phyloP scores from a whole-genome alignment of 2,888 invertebrate genomes.

The Eupithecia dodoneata region DNA sequence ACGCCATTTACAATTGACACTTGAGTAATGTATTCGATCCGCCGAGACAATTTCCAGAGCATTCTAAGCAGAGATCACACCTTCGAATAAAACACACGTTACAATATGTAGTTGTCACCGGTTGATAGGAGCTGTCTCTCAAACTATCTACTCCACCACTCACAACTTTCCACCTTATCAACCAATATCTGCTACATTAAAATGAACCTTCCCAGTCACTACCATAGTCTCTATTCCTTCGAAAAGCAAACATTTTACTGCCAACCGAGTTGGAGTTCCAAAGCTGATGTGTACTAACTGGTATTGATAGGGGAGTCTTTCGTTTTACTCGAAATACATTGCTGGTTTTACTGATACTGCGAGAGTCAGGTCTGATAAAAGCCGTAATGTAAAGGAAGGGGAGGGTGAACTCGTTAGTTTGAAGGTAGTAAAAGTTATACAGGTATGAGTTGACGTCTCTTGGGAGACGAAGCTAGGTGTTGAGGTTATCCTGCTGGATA shows the following conservation, averaged over 20 bases:
- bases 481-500: conserved; percentile 74
- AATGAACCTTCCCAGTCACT: conserved; percentile 7
- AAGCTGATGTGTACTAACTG: conserved; percentile 44
- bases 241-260: conserved; percentile 34
- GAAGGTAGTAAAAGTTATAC: conserved; percentile 49
- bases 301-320: conserved; percentile 35
- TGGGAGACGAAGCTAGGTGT: conserved; percentile 71
- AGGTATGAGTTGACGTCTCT: conserved; percentile 61
- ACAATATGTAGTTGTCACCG: conserved; percentile 82
- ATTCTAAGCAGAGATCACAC: conserved; percentile 73
- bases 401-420: conserved; percentile 17
- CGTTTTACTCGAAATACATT: conserved; percentile 43
- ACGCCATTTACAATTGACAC: conserved; percentile 50
- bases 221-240: neutral
- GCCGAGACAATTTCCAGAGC: conserved; percentile 69
- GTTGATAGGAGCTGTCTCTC: conserved; percentile 82
- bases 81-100: conserved; percentile 76
- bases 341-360: conserved; percentile 19
- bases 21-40: conserved; percentile 66
- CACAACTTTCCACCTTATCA: conserved; percentile 23
- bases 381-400: conserved; percentile 36
- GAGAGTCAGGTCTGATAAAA: neutral
- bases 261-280: conserved; percentile 35
- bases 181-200: conserved; percentile 12
- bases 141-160: conserved; percentile 69